Percentiles rank a stretch among this genome's conserved stretches.
These are phyloP conservation scores for Cotesia typhae DNA, from an alignment of 1,140 invertebrate species.

Conservation along the genomic window DNA sequence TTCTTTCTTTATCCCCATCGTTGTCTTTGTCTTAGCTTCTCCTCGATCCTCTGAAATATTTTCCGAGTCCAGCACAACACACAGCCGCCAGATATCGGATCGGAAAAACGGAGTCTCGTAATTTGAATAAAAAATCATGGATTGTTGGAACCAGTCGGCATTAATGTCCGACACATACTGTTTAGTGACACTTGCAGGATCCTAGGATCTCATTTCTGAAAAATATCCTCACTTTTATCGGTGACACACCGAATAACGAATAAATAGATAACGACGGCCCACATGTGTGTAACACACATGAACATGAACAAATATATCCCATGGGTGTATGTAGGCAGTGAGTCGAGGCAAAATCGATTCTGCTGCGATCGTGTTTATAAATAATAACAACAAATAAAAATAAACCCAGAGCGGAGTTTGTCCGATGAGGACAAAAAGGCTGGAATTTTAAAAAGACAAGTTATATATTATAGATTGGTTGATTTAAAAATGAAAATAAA, in stretches of 20 bases:
- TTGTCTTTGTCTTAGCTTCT: background rate
- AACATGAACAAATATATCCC: too few species aligned
- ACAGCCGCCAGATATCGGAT: background rate
- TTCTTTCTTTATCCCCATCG: background rate
- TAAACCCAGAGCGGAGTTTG: background rate
- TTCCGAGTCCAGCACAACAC: background rate
- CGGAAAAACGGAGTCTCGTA: background rate
- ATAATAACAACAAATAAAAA: background rate
- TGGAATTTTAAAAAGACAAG: background rate
- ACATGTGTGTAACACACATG: too few species aligned
- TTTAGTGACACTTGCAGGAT: background rate
- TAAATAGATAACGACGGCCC: too few species aligned
- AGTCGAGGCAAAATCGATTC: too few species aligned
- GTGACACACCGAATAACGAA: too few species aligned
- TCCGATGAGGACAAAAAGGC: background rate
- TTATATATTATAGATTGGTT: conserved; percentile 3
- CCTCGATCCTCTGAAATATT: background rate
- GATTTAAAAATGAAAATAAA: background rate
- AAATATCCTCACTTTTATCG: background rate
- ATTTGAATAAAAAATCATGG: conserved; percentile 18
- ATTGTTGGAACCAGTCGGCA: background rate
- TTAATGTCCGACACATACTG: background rate
- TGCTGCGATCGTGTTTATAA: background rate
- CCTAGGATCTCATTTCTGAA: background rate
- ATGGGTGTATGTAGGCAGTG: too few species aligned